A percentile compares a stretch with the other conserved stretches of the same genome.
These are phyloP conservation scores for Diarsia rubi DNA, from an alignment of 2,888 invertebrate genomes.

Conservation along the genomic window DNA sequence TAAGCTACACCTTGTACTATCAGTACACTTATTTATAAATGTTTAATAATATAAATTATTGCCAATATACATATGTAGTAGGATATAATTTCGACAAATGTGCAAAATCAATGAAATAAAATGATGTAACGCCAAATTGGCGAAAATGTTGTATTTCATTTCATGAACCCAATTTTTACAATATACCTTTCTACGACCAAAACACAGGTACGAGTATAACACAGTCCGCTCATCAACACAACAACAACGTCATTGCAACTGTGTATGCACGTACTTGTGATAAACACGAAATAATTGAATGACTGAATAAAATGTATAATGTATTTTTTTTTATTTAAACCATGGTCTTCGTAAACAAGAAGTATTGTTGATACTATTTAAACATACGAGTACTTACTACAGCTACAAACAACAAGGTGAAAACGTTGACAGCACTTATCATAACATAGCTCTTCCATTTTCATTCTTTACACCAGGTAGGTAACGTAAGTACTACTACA, in stretches of 20 bases:
- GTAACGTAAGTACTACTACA: conserved; percentile 1
- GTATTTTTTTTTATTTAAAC: neutral
- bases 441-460: conserved; percentile 21
- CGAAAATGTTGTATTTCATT: conserved; percentile 73
- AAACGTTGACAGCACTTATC: neutral
- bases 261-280: too few relatives aligned
- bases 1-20: conserved; percentile 67
- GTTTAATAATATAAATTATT: conserved; percentile 71
- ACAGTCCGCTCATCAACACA: too few relatives aligned
- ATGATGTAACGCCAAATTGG: conserved; percentile 75
- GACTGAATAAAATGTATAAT: neutral
- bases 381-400: neutral
- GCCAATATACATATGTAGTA: conserved; percentile 81
- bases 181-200: neutral
- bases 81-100: conserved; percentile 78
- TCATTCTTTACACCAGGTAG: conserved; percentile 14
- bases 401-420: neutral
- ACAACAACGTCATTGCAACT: too few relatives aligned
- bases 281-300: neutral
- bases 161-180: neutral
- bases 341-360: neutral
- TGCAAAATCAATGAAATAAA: conserved; percentile 84
- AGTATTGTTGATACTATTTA: neutral
- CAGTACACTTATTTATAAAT: conserved; percentile 74
- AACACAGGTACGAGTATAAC: neutral